A percentile compares a stretch with the other conserved stretches of the same genome.
phyloP scores from a whole-genome alignment of 1,140 invertebrate species.

The Mercenaria mercenaria region DNA sequence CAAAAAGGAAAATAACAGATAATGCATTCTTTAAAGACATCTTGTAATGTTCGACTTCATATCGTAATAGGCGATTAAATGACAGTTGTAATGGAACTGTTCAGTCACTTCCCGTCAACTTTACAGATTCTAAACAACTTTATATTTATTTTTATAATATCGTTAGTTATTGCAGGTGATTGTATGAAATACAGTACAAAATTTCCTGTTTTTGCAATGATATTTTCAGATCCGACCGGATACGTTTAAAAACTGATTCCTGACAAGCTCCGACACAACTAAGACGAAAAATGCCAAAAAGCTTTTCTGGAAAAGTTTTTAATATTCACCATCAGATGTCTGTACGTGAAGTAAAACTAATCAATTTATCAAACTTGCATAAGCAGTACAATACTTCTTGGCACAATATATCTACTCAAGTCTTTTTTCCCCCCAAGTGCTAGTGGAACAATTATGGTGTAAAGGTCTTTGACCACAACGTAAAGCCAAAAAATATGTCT shows the following conservation, averaged over 20 bases:
- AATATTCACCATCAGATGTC: conserved; percentile 12
- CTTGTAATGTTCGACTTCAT: too few species aligned
- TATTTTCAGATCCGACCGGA: not conserved
- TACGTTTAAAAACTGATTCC: not conserved
- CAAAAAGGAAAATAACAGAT: too few species aligned
- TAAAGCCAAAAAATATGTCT: not conserved
- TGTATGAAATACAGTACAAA: too few species aligned
- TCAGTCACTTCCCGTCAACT: too few species aligned
- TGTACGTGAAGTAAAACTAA: not conserved
- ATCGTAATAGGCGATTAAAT: too few species aligned
- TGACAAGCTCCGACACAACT: not conserved
- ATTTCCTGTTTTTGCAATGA: not conserved
- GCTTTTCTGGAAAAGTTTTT: not conserved
- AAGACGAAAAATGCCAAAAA: not conserved
- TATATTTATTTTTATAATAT: too few species aligned
- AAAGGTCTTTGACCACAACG: not conserved
- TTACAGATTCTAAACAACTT: too few species aligned
- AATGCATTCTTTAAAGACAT: too few species aligned
- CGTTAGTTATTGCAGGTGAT: not conserved
- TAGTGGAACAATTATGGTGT: not conserved
- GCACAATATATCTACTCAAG: not conserved
- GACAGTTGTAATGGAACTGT: too few species aligned
- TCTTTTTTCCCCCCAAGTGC: too few species aligned
- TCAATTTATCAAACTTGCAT: conserved; percentile 23
- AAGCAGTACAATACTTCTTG: not conserved